Conservation (phyloP, 2,113 vertebrate species). For the Mixornis gularis region DNA sequence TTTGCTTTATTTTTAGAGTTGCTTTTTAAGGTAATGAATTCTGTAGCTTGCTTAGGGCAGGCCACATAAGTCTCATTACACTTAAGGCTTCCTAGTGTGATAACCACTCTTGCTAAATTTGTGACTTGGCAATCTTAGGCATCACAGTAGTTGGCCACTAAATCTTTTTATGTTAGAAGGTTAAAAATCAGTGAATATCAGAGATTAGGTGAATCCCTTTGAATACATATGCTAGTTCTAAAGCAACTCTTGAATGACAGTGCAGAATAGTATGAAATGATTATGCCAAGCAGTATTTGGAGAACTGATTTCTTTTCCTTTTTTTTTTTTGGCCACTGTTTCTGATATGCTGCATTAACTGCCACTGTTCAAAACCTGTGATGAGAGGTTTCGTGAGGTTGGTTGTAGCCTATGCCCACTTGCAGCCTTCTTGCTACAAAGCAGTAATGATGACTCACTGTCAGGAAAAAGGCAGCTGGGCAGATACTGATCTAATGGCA, state of each 20-base stretch:
- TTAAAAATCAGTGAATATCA: neutral
- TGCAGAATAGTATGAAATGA: neutral
- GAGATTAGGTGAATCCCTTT: neutral
- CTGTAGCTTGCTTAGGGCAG: neutral
- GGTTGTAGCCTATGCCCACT: neutral
- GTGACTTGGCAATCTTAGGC: neutral
- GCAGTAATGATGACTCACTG: neutral
- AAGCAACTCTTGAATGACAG: neutral
- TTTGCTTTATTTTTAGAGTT: constrained; percentile 41
- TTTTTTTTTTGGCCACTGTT: neutral
- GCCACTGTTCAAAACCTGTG: neutral
- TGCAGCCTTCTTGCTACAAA: neutral
- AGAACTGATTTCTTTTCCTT: neutral
- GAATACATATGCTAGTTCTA: neutral
- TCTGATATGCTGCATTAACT: neutral
- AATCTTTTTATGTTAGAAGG: neutral
- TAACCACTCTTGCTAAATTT: neutral
- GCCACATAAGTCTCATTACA: neutral
- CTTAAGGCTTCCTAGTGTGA: neutral
- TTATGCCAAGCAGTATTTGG: neutral
- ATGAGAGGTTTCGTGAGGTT: neutral
- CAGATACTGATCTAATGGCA: neutral
- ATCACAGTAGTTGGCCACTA: neutral
- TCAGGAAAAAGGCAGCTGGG: neutral
- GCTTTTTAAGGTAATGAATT: constrained; percentile 37